These are phyloP conservation scores for Acrobeloides nanus DNA, from an alignment of 2,888 invertebrate genomes.

Conservation along the genomic window DNA sequence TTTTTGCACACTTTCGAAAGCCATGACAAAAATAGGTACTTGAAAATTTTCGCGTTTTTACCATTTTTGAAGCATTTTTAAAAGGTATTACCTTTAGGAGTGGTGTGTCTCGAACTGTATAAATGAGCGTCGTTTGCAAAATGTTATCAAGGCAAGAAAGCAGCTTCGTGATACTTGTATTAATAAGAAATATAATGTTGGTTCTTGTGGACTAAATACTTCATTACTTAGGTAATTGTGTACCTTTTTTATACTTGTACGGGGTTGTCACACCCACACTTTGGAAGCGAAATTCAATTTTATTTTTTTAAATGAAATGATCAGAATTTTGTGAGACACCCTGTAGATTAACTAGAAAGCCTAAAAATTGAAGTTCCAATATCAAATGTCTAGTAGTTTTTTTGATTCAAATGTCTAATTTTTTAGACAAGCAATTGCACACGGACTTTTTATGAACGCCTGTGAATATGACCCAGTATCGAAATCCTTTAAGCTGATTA, in stretches of 20 bases:
- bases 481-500: slow-evolving; percentile 30
- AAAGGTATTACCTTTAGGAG: slow-evolving; percentile 16
- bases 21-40: neutral
- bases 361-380: no score
- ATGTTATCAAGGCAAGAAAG: slow-evolving; percentile 23
- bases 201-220: no score
- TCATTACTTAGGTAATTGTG: no score
- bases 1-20: slow-evolving; percentile 4
- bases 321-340: no score
- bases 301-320: no score
- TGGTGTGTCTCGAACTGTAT: slow-evolving; percentile 28
- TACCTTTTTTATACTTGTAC: no score
- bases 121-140: slow-evolving; percentile 22
- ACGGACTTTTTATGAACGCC: slow-evolving; percentile 40
- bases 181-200: no score
- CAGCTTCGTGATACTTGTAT: slow-evolving; percentile 32
- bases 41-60: neutral
- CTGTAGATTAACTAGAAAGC: no score
- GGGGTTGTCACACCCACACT: no score
- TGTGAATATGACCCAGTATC: slow-evolving; percentile 25
- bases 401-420: no score
- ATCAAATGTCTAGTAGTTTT: no score
- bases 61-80: neutral
- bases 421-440: slow-evolving; percentile 37
- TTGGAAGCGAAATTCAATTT: no score